Evolutionary conservation across 1,140 invertebrate genomes (phyloP).

Genomic region (Berghia stephanieae): DNA sequence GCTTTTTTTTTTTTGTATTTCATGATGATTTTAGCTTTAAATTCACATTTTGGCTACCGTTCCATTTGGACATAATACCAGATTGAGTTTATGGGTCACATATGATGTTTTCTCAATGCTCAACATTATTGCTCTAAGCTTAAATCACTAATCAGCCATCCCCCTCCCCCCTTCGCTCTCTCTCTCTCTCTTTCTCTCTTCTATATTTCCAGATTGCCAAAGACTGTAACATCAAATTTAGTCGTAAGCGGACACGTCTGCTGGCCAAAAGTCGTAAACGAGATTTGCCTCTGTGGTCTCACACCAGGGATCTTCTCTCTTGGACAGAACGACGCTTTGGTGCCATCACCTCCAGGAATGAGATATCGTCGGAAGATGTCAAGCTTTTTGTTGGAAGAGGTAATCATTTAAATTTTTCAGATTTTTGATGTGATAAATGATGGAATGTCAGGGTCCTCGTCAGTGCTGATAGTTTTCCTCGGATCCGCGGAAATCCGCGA

Average conservation of each 20-base stretch:
- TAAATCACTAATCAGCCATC: no score
- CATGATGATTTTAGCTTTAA: no score
- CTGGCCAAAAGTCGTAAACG: background rate
- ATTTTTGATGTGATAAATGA: no score
- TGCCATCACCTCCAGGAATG: background rate
- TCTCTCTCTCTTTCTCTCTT: background rate
- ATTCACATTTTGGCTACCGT: no score
- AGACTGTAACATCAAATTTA: background rate
- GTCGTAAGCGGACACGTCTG: background rate
- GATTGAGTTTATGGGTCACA: no score
- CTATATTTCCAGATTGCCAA: background rate
- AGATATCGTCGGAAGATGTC: background rate
- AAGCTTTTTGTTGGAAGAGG: slow-evolving; percentile 19
- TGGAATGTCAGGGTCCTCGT: slow-evolving; percentile 8
- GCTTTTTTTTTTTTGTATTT: no score
- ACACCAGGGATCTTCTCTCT: background rate
- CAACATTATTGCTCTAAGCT: no score
- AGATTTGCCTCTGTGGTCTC: background rate
- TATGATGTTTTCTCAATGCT: no score
- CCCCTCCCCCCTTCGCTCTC: background rate
- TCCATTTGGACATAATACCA: no score
- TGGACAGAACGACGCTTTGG: background rate
- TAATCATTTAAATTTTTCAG: background rate
- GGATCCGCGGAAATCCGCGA: no score
- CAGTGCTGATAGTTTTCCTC: background rate